Base-by-base conservation (phyloP, 2,113 vertebrate species). In the Oceanites oceanicus region DNA sequence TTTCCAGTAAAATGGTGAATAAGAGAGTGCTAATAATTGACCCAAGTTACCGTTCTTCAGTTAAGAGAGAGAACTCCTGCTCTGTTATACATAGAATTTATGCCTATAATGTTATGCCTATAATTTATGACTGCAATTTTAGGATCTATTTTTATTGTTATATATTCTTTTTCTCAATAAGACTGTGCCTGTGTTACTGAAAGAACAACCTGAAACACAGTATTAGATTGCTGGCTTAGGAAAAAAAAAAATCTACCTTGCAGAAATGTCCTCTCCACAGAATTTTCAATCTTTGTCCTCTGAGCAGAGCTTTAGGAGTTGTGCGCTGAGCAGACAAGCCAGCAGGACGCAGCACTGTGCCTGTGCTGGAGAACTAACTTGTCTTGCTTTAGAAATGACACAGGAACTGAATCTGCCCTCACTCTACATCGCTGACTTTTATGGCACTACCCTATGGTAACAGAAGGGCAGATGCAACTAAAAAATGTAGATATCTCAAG, bases 151-250 rank as follows among this genome's bases (percentile, higher is more conserved):
- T 70, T 75, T 49, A 50, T 11, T 8, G 15, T 45, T 58, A 12
- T 0, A 0, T 47, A 13, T 21, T 85, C 27, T 25, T 65, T 19
- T 17, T 52, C 45, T 59, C 27, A 0, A 4, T 13, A 25, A 34
- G 42, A 27, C 49, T 16, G 7, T 50, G 71, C 38, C 63, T 20
- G 23, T 21, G 68, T 34, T 52, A 63, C 70, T 70, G 50, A 58
- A 50, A 75, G 29, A 40, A 56, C 67, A 49, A 45, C 62, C 47
- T 8, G 23, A 70, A 50, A 55, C 17, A 2, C 36, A 13, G 21
- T 34, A 15, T 52, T 9, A 29, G 11, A 55, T 25, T 74, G 40
- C 58, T 45, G 44, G 1, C 70, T 70, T 34, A 56, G 19, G 2
- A 1, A 36, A 42, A 49, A 67, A 55, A 17, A 6, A 13, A 32